Base-by-base conservation (phyloP, 2,888 invertebrate genomes). In the Fragum whitleyi region DNA sequence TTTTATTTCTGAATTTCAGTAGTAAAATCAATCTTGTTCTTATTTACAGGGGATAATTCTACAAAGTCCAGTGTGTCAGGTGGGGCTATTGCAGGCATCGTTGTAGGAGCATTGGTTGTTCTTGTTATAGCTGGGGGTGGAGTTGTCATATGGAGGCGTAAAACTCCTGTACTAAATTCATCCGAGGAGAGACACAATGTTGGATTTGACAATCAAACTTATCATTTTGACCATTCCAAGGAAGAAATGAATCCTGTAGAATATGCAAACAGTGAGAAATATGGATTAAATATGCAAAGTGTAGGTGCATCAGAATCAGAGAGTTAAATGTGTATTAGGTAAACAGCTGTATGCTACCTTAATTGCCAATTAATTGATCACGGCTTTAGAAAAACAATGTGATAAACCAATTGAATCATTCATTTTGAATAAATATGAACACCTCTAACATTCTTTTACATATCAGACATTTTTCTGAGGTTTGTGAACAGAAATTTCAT, bases 11-110 rank as follows among this genome's bases (percentile, higher is more conserved):
- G n/a, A n/a, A n/a, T n/a, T n/a, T n/a, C n/a, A n/a, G n/a, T n/a
- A n/a, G n/a, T n/a, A n/a, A n/a, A n/a, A n/a, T n/a, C n/a, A n/a
- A n/a, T n/a, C n/a, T n/a, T n/a, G n/a, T n/a, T n/a, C n/a, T n/a
- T n/a, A n/a, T n/a, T n/a, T n/a, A n/a, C n/a, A n/a, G n/a, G n/a
- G 2, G 21, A 39, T 42, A 65, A 39, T 26, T 42, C 65, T 6
- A 21, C 39, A 14, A 26, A 26, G 9, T 65, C 65, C 2, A 42
- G 42, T 21, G 65, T 65, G 21, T 65, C 65, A 21, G 65, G 65
- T 26, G 65, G 65, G 42, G 65, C 42, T 7, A 65, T 65, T 7
- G 65, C 65, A 39, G 65, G 65, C 5, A 65, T 65, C 23, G 65
- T 65, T 11, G 39, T 65, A 21, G 65, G 65, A 65, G 6, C 39